phyloP scores from a whole-genome alignment of 2,113 vertebrate species.

The Microcebus griseorufus region DNA sequence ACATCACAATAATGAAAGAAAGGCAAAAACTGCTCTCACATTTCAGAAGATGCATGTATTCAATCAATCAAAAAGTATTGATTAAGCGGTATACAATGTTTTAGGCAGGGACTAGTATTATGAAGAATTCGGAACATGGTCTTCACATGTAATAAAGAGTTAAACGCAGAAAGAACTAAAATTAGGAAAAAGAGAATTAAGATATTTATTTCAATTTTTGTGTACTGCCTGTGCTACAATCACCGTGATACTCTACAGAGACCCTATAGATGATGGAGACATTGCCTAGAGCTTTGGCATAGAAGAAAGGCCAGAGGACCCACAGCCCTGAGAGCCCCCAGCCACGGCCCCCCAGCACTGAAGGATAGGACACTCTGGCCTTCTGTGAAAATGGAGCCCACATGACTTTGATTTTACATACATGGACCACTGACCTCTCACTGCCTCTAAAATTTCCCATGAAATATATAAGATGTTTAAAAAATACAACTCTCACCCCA shows the following conservation, averaged over 20 bases:
- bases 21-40: not conserved
- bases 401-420: not conserved
- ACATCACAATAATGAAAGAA: not conserved
- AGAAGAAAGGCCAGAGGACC: not conserved
- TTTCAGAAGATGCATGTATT: not conserved
- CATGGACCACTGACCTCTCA: not conserved
- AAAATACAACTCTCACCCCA: not conserved
- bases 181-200: not conserved
- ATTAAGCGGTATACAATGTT: not conserved
- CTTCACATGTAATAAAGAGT: not conserved
- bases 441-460: not conserved
- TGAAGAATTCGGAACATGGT: not conserved
- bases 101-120: not conserved
- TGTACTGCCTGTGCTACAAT: not conserved
- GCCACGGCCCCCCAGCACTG: accelerated
- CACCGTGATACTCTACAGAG: accelerated
- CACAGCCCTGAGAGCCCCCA: not conserved
- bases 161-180: not conserved
- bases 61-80: not conserved
- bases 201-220: not conserved
- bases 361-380: not conserved
- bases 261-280: not conserved
- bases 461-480: not conserved
- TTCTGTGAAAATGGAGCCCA: not conserved
- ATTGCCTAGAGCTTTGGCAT: not conserved